phyloP scores from a whole-genome alignment of 2,888 invertebrate genomes.

The Ectemnius lituratus region DNA sequence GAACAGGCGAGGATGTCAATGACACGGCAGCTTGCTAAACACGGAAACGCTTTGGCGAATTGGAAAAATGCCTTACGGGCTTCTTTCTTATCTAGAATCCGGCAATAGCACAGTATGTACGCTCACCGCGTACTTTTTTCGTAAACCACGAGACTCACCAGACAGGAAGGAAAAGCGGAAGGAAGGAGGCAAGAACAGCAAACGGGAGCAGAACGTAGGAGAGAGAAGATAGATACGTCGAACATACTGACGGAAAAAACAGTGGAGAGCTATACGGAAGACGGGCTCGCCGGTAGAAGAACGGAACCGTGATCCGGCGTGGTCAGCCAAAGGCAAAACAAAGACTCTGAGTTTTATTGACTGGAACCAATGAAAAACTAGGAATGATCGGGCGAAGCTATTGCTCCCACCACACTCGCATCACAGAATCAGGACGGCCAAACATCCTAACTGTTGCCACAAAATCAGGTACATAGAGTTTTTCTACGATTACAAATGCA shows the following conservation, averaged over 20 bases:
- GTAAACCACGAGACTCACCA: not conserved
- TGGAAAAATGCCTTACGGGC: not conserved
- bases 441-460: no score
- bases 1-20: no score
- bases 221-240: constrained; percentile 36
- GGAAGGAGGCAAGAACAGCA: not conserved
- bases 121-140: not conserved
- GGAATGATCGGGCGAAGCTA: constrained; percentile 57
- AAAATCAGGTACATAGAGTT: no score
- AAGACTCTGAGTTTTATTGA: constrained; percentile 71
- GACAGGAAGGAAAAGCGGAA: not conserved
- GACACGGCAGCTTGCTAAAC: no score
- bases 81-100: not conserved
- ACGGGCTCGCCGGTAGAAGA: constrained; percentile 53
- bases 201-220: constrained; percentile 16
- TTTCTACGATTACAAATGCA: no score
- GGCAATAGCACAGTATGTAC: not conserved
- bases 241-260: constrained; percentile 44
- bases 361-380: constrained; percentile 73
- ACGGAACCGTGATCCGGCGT: constrained; percentile 65
- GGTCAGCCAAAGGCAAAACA: constrained; percentile 72
- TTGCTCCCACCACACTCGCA: constrained; percentile 49
- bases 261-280: constrained; percentile 43
- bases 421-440: constrained; percentile 9
- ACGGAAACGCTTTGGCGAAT: no score